These are phyloP conservation scores for Kryphioiulus occultus DNA, from an alignment of 2,888 invertebrate species.

Conservation along the genomic window DNA sequence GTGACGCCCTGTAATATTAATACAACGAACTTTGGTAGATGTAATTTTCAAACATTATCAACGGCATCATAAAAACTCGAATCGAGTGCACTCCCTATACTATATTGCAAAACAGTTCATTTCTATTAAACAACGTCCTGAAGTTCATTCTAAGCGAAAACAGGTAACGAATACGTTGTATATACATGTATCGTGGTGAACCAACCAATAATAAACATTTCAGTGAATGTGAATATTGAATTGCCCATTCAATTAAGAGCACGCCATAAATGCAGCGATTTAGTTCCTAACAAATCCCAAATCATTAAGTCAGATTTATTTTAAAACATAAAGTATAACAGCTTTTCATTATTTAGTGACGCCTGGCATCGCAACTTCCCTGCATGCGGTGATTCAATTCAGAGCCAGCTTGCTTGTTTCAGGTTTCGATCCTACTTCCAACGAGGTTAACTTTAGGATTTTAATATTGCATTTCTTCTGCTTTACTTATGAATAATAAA, in stretches of 20 bases:
- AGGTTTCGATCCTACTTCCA: neutral
- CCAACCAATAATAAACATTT: neutral
- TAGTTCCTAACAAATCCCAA: neutral
- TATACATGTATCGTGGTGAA: neutral
- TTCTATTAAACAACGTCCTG: too few species aligned
- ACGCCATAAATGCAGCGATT: neutral
- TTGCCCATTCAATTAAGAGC: slow-evolving; percentile 17
- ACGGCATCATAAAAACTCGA: too few species aligned
- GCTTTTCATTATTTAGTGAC: slow-evolving; percentile 19
- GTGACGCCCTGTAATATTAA: too few species aligned
- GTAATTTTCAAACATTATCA: too few species aligned
- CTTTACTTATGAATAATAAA: slow-evolving; percentile 21
- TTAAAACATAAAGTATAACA: neutral
- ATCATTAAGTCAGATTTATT: slow-evolving; percentile 20
- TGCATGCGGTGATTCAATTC: slow-evolving; percentile 16
- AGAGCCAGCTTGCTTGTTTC: neutral
- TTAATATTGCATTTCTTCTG: slow-evolving; percentile 10
- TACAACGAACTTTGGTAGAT: too few species aligned
- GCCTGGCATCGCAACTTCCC: neutral
- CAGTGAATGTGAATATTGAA: neutral
- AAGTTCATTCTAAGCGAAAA: too few species aligned
- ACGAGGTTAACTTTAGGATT: neutral
- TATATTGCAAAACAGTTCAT: too few species aligned
- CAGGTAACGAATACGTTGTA: too few species aligned
- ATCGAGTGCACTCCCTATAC: too few species aligned